Conservation (phyloP, 2,113 vertebrate species). For the Epinephelus cyanopodus region DNA sequence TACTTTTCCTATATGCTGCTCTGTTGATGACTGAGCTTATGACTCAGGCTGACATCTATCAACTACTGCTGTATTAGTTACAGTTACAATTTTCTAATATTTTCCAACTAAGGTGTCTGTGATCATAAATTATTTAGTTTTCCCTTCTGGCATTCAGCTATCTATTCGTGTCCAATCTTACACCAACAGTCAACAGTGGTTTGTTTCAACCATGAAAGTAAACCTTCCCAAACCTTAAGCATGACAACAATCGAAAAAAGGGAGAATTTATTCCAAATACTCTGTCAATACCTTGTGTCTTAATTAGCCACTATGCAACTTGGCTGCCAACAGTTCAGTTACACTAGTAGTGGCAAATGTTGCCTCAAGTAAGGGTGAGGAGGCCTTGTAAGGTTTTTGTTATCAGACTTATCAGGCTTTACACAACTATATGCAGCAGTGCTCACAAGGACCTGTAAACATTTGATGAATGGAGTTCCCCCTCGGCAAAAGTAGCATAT, state of each 20-base stretch:
- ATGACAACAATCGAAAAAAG: not conserved
- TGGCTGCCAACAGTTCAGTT: not conserved
- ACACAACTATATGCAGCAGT: not conserved
- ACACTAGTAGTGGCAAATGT: not conserved
- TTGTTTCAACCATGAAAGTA: not conserved
- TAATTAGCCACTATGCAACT: not conserved
- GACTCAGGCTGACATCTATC: not conserved
- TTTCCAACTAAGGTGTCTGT: not conserved
- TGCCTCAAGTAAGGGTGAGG: not conserved
- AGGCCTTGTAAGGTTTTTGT: not conserved
- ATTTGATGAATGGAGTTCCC: not conserved
- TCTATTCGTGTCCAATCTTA: not conserved
- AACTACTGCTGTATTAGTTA: not conserved
- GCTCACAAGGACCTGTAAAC: not conserved
- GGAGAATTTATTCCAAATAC: not conserved
- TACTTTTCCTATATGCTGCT: not conserved
- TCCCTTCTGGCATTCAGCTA: not conserved
- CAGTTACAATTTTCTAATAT: not conserved
- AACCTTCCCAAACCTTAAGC: not conserved
- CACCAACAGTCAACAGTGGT: not conserved
- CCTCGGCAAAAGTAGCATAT: not conserved
- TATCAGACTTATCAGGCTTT: not conserved
- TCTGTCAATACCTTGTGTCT: not conserved
- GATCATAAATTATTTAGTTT: not conserved
- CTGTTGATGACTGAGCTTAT: not conserved